Percentiles rank a stretch among this genome's conserved stretches.
These are phyloP conservation scores for Gallinago paraguaiae DNA, from an alignment of 2,113 vertebrate species.

Conservation along the genomic window DNA sequence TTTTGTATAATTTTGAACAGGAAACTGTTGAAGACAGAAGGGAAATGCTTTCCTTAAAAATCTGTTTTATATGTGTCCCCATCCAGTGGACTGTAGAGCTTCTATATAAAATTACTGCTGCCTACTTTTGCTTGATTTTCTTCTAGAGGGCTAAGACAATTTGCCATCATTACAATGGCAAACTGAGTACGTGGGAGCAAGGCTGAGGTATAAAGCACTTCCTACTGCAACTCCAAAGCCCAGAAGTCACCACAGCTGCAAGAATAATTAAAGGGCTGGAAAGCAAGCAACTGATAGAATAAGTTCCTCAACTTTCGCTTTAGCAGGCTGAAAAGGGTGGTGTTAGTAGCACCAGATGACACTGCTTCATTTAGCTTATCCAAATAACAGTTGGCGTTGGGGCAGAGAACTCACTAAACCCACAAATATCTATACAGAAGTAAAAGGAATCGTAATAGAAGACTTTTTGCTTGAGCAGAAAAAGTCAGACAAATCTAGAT, in stretches of 20 bases:
- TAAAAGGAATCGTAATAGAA: neutral
- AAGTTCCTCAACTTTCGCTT: neutral
- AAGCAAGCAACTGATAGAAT: neutral
- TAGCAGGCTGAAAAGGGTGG: neutral
- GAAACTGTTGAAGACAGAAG: neutral
- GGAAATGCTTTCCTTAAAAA: neutral
- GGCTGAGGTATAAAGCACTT: neutral
- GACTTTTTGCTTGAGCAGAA: neutral
- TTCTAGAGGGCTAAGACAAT: neutral
- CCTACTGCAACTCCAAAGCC: neutral
- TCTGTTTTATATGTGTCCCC: neutral
- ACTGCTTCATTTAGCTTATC: neutral
- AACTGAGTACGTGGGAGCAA: neutral
- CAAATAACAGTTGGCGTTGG: neutral
- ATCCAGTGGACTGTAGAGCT: neutral
- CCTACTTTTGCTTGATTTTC: neutral
- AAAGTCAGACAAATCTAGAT: neutral
- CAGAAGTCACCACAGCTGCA: neutral
- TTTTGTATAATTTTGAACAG: neutral
- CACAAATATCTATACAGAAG: neutral
- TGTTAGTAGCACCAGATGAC: neutral
- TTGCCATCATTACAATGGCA: neutral
- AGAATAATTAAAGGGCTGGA: neutral
- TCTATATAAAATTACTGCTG: neutral
- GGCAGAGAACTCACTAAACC: neutral